phyloP scores from a whole-genome alignment of 2,888 invertebrate species.

The Leucozona laternaria region DNA sequence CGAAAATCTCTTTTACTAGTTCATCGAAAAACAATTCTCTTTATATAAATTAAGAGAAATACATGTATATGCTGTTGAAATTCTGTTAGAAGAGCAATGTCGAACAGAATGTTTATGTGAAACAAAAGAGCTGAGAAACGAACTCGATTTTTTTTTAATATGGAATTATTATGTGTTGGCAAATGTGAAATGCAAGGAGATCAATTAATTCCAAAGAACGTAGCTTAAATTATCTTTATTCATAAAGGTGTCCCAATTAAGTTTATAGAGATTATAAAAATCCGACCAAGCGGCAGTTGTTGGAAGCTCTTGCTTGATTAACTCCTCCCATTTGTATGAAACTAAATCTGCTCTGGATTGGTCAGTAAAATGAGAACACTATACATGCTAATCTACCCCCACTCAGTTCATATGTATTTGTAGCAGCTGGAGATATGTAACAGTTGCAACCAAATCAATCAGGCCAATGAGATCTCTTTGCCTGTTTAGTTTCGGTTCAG shows the following conservation, averaged over 20 bases:
- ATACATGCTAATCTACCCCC: conserved; percentile 61
- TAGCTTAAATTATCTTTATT: neutral
- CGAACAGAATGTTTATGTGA: neutral
- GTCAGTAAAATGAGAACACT: conserved; percentile 58
- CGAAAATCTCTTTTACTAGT: conserved; percentile 12
- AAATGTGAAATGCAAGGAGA: neutral
- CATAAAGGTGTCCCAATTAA: neutral
- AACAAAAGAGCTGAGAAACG: conserved; percentile 57
- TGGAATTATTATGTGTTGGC: neutral
- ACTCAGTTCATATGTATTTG: conserved; percentile 47
- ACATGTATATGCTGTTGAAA: neutral
- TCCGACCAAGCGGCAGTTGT: neutral
- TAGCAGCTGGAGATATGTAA: conserved; percentile 60
- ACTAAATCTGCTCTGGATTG: conserved; percentile 64
- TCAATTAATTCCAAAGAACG: neutral
- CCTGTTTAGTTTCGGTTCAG: conserved; percentile 60
- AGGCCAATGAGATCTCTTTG: conserved; percentile 68
- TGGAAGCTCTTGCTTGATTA: conserved; percentile 1
- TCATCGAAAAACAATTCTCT: neutral
- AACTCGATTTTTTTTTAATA: conserved; percentile 31
- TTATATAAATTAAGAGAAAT: neutral
- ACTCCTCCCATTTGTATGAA: conserved; percentile 60
- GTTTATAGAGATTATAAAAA: neutral
- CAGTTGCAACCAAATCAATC: conserved; percentile 54
- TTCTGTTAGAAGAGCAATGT: conserved; percentile 8